Percentiles rank a stretch among this genome's conserved stretches.
These are phyloP conservation scores for Molossus molossus DNA, from an alignment of 2,797 vertebrate species.

Conservation along the genomic window DNA sequence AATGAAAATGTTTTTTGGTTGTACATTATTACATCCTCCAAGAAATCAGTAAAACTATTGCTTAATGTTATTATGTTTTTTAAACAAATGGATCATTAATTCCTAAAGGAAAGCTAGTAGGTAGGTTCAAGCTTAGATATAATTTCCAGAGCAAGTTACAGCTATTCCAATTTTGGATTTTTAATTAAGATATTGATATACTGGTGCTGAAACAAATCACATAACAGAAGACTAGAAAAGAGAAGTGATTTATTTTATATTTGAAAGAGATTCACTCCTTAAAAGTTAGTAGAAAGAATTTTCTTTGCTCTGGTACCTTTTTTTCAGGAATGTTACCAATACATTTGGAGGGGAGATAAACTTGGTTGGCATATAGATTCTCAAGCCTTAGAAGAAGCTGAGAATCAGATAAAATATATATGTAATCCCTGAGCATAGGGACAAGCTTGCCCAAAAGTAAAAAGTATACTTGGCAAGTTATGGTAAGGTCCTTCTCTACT, in stretches of 20 bases:
- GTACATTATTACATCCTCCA: not conserved
- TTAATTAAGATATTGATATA: constrained; percentile 27
- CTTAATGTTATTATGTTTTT: constrained; percentile 10
- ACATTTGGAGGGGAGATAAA: constrained; percentile 25
- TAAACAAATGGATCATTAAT: not conserved
- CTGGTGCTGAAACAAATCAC: not conserved
- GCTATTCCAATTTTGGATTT: not conserved
- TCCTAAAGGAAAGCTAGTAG: constrained; percentile 48
- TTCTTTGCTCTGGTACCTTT: not conserved
- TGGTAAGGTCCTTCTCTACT: not conserved
- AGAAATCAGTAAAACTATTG: constrained; percentile 44
- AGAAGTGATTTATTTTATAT: constrained; percentile 7
- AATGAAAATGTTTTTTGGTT: not conserved
- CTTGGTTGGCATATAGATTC: not conserved
- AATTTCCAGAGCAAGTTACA: not conserved
- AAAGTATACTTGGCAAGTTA: not conserved
- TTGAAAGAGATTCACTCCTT: constrained; percentile 2
- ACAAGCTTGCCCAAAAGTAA: not conserved
- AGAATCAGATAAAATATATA: not conserved
- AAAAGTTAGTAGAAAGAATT: not conserved
- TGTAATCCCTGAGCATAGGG: not conserved
- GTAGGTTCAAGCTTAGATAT: constrained; percentile 6
- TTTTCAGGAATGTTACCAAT: not conserved
- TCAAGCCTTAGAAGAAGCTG: not conserved
- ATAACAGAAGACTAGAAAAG: not conserved